Base-by-base conservation (phyloP, 2,113 vertebrate species). In the Lepisosteus oculatus region DNA sequence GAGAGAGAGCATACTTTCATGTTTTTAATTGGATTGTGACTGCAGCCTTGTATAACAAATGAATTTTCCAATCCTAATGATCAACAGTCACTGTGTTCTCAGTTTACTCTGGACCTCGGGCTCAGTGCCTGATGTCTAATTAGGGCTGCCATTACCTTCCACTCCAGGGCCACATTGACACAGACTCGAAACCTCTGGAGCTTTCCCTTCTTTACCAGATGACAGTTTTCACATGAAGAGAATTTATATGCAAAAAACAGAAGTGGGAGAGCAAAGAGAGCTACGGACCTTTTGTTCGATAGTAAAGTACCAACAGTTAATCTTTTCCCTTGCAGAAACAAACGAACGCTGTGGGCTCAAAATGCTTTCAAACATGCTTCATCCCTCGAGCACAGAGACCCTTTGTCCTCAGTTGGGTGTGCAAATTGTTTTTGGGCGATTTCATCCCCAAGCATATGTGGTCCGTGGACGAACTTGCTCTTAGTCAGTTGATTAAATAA, bases 141-240 rank as follows among this genome's bases (percentile, higher is more conserved):
- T 88, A 89, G 80, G 56, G 83, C 80, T 73, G 83, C 88, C 84
- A 77, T 87, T 90, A 90, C 87, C 85, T 87, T 81, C 79, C 79
- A 79, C 85, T 87, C 83, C 62, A 75, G 82, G 88, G 86, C 87
- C 89, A 86, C 85, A 87, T 87, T 90, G 84, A 78, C 82, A 76
- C 83, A 86, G 85, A 88, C 83, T 87, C 90, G 83, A 88, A 87
- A 88, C 72, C 76, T 80, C 72, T 69, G 51, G 87, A 79, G 78
- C 82, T 81, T 85, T 85, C 84, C 65, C 15, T 62, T 13, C 44
- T 4, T 83, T 78, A 84, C 84, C 82, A 85, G 81, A 74, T 74
- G 80, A 83, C 79, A 80, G 66, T 61, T 57, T 7, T 80, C 78
- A 29, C 17, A 29, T 29, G 17, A 29, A 29, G 17, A 29, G 17